Evolutionary conservation across 2,113 vertebrate species (phyloP), one percentile per base, ranked within the genome.

Genomic region (Corythornis madagascariensis): DNA sequence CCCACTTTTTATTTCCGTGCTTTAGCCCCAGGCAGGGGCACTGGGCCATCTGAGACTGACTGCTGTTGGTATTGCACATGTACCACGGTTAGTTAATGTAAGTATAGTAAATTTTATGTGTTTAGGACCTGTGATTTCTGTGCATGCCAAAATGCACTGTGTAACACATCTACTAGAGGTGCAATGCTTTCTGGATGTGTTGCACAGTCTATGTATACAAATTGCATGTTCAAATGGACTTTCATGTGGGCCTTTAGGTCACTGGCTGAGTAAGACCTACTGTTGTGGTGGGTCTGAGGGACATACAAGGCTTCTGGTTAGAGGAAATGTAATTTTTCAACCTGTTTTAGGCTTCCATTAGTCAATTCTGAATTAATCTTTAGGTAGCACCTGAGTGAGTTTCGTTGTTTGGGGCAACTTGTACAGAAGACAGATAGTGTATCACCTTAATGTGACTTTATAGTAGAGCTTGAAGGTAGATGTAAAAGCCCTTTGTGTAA

Each of bases 171-270:
- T 75, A 38, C 31, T 42, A 28, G 20, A 83, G 19, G 15, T 8
- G 13, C 11, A 29, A 0, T 16, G 21, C 33, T 14, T 67, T 64
- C 56, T 87, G 81, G 16, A 53, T 31, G 4, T 42, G 14, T 15
- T 81, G 20, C 61, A 28, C 16, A 59, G 31, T 25, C 15, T 31
- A 7, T 5, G 3, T 24, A 21, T 24, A 45, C 55, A 61, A 89
- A 56, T 20, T 40, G 4, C 4, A 24, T 25, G 9, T 74, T 80
- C 35, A 80, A 88, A 55, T 38, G 7, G 31, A n/a, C 28, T 71
- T 91, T n/a, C 15, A 38, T 29, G 15, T 55, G 64, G 50, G 21
- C 15, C 13, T 60, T 88, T 0, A 0, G 42, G 26, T 4, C 21
- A 28, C 2, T 25, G 26, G 12, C 67, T 79, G 50, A 20, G 22